phyloP scores from a whole-genome alignment of 2,113 vertebrate species.

The Vireo altiloquus region DNA sequence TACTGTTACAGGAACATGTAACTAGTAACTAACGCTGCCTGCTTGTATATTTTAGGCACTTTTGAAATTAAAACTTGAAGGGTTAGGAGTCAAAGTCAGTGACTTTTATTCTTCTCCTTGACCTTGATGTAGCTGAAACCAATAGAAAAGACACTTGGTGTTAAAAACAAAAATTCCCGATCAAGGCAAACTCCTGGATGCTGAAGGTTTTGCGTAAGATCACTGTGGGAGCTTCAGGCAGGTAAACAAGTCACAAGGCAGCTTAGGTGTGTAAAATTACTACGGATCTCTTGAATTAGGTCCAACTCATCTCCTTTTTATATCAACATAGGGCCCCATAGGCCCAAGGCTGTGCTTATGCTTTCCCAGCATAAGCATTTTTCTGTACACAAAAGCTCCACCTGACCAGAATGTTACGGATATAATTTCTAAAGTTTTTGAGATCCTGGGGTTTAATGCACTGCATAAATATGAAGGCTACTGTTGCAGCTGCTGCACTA shows the following conservation, averaged over 20 bases:
- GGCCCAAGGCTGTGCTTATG: constrained; percentile 22
- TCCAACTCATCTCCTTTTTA: constrained; percentile 32
- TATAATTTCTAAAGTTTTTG: not conserved
- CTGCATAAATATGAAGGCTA: not conserved
- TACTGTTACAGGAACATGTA: not conserved
- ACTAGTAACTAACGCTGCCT: not conserved
- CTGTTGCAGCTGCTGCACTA: not conserved
- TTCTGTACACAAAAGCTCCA: not conserved
- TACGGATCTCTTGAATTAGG: constrained; percentile 27
- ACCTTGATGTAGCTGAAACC: not conserved
- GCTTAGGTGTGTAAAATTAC: constrained; percentile 38
- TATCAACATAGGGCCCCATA: constrained; percentile 7
- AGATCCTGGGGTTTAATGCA: not conserved
- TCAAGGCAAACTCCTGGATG: not conserved
- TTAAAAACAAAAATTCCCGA: not conserved
- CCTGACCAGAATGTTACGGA: not conserved
- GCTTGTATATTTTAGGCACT: not conserved
- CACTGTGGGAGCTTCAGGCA: constrained; percentile 20
- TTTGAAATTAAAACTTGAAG: not conserved
- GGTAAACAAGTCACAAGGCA: constrained; percentile 25
- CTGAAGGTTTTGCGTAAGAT: not conserved
- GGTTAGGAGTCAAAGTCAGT: not conserved
- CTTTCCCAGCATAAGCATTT: not conserved
- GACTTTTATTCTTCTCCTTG: not conserved
- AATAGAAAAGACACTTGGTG: not conserved